Percentiles rank a stretch among this genome's conserved stretches.
Evolutionary conservation across 2,113 vertebrate species (phyloP).

Genomic region (Xenus cinereus): DNA sequence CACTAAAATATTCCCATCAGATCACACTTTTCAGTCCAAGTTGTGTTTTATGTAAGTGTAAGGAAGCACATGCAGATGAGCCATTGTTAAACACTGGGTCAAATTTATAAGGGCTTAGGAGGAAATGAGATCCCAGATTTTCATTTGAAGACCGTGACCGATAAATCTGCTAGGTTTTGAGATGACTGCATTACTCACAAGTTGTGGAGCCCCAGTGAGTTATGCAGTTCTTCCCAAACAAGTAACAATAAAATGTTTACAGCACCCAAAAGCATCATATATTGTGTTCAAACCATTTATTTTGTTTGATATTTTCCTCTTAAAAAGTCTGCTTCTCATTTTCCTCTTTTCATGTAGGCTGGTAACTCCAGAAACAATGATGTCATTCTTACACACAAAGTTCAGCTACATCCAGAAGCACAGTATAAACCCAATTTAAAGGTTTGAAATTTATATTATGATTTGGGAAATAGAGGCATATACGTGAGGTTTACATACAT

Average conservation of each 20-base stretch:
- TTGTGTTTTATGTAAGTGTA: not conserved
- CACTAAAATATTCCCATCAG: not conserved
- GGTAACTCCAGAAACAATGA: conserved; percentile 23
- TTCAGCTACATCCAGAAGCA: not conserved
- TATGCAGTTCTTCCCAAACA: conserved; percentile 42
- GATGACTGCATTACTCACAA: conserved; percentile 36
- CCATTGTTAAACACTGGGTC: not conserved
- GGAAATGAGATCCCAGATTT: conserved; percentile 28
- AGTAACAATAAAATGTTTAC: conserved; percentile 54
- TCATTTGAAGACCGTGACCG: conserved; percentile 13
- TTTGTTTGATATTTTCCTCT: conserved; percentile 45
- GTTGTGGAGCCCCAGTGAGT: conserved; percentile 19
- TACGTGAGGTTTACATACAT: not conserved
- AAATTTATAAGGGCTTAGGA: not conserved
- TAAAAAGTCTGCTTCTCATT: conserved; percentile 39
- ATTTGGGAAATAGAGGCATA: not conserved
- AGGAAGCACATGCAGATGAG: not conserved
- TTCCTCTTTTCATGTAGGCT: not conserved
- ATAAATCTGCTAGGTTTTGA: conserved; percentile 24
- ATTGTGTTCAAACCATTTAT: conserved; percentile 1
- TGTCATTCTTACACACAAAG: not conserved
- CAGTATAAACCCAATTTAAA: not conserved
- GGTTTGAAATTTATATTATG: not conserved
- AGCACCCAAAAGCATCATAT: conserved; percentile 15
- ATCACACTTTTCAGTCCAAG: not conserved